phyloP scores from a whole-genome alignment of 2,113 vertebrate genomes.

The Crotalus tigris region DNA sequence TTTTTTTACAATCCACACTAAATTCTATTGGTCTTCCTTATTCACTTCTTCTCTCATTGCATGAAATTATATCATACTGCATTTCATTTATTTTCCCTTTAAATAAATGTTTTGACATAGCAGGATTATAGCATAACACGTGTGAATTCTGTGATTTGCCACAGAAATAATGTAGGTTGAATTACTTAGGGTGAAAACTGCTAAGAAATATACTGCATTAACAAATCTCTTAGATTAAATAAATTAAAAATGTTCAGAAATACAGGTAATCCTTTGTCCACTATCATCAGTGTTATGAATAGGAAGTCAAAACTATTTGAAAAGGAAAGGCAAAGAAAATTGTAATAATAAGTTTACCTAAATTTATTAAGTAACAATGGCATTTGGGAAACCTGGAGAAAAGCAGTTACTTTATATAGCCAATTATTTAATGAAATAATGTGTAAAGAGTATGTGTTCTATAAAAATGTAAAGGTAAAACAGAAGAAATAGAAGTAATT shows the following conservation, averaged over 20 bases:
- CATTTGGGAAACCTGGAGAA: not conserved
- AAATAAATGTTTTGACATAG: too few relatives aligned
- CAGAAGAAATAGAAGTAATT: not conserved
- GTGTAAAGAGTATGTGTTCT: not conserved
- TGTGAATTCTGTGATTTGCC: not conserved
- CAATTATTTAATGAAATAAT: not conserved
- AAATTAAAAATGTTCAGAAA: not conserved
- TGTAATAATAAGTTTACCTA: not conserved
- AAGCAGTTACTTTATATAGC: not conserved
- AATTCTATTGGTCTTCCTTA: too few relatives aligned
- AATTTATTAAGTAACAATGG: not conserved
- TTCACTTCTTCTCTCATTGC: too few relatives aligned
- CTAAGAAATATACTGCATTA: not conserved
- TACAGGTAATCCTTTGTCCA: not conserved
- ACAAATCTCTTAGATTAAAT: not conserved
- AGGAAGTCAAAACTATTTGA: not conserved
- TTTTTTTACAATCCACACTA: too few relatives aligned
- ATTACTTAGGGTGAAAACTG: not conserved
- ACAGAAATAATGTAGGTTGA: not conserved
- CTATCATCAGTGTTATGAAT: not conserved
- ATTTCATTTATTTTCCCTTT: too few relatives aligned
- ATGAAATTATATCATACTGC: too few relatives aligned
- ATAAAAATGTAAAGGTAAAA: not conserved
- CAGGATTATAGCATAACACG: too few relatives aligned
- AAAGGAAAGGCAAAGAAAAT: not conserved